A percentile compares a stretch with the other conserved stretches of the same genome.
Evolutionary conservation across 2,113 vertebrate species (phyloP).

Genomic region (Nipponia nippon): DNA sequence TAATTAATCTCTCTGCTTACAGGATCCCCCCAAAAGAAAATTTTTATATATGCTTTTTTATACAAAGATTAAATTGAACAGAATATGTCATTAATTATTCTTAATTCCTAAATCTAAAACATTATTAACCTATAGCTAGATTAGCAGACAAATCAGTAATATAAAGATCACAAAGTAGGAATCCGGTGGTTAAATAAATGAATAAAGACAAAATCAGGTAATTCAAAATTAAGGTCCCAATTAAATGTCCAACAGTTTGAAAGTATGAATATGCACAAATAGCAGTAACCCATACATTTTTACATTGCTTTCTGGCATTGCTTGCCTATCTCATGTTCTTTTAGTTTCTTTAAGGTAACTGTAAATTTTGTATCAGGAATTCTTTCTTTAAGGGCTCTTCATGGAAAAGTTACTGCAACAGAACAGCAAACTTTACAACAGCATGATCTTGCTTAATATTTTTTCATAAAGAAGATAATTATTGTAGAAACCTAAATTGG

Average conservation of each 20-base stretch:
- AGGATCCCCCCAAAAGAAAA: background rate
- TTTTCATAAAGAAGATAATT: background rate
- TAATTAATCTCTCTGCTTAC: background rate
- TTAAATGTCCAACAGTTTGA: background rate
- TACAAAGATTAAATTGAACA: background rate
- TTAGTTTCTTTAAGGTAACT: background rate
- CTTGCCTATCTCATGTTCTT: background rate
- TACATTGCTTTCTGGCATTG: background rate
- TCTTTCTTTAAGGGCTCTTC: background rate
- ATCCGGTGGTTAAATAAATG: background rate
- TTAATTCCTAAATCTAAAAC: background rate
- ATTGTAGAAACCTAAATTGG: background rate
- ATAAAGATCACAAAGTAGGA: background rate
- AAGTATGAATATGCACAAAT: background rate
- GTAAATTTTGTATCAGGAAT: background rate
- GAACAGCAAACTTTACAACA: background rate
- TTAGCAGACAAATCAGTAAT: background rate
- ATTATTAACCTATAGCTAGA: background rate
- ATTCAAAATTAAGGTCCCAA: background rate
- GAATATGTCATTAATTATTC: background rate
- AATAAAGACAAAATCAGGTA: background rate
- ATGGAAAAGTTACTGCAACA: background rate
- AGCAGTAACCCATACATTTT: background rate
- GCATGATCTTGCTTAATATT: background rate
- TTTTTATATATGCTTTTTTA: background rate